These are phyloP conservation scores for Barbus barbus DNA, from an alignment of 2,113 vertebrate species.

Conservation along the genomic window DNA sequence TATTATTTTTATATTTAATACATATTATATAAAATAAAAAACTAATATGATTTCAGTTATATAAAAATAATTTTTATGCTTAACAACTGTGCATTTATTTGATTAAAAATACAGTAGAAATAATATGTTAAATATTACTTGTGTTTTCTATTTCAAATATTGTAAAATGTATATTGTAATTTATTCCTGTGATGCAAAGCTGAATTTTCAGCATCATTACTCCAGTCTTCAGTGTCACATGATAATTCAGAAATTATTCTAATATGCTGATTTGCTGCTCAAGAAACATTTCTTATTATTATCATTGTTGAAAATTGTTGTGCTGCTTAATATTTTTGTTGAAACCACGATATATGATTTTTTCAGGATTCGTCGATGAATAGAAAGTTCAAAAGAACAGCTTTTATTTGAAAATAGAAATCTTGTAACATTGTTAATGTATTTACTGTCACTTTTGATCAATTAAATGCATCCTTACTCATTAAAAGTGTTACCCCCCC, in stretches of 20 bases:
- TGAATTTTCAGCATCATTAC: not conserved
- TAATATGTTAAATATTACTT: not conserved
- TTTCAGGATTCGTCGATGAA: not conserved
- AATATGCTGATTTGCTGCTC: not conserved
- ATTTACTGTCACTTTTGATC: not conserved
- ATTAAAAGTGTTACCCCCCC: not conserved
- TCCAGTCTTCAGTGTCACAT: not conserved
- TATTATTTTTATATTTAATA: not conserved
- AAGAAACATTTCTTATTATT: not conserved
- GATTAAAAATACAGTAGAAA: not conserved
- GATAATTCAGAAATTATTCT: not conserved
- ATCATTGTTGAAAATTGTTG: not conserved
- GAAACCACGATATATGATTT: not conserved
- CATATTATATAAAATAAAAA: not conserved
- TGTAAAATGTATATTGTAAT: no score
- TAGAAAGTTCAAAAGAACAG: not conserved
- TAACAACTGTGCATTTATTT: not conserved
- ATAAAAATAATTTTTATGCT: not conserved
- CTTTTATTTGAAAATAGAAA: no score
- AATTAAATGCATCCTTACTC: not conserved
- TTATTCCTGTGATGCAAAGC: not conserved
- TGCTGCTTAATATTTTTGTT: not conserved
- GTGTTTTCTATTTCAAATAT: no score
- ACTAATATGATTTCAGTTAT: not conserved
- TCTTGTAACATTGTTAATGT: not conserved